These are phyloP conservation scores for Helobdella robusta DNA, from an alignment of 2,888 invertebrate species.

Conservation along the genomic window DNA sequence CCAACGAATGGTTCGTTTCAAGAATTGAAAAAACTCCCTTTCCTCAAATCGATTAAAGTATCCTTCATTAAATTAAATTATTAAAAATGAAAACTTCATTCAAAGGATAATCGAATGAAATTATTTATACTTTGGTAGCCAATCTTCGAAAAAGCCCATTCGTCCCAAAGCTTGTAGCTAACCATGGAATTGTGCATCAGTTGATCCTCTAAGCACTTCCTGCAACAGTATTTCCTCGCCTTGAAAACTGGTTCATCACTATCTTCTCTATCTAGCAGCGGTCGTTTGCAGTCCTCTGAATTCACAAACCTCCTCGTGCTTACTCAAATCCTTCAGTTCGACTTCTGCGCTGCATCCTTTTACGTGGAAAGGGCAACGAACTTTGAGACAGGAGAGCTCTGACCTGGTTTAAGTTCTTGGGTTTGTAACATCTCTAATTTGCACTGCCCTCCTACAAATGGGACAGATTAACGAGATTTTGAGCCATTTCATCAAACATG, in stretches of 20 bases:
- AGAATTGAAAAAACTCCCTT: too few relatives aligned
- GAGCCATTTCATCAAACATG: conserved; percentile 23
- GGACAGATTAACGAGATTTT: conserved; percentile 21
- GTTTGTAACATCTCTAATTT: conserved; percentile 4
- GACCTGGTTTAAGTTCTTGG: conserved; percentile 1
- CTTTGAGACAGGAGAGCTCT: conserved; percentile 11
- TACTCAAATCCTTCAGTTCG: not conserved
- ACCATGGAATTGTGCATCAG: conserved; percentile 22
- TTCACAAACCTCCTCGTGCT: conserved; percentile 15
- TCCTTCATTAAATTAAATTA: too few relatives aligned
- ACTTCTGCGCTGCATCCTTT: conserved; percentile 21
- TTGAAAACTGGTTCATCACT: not conserved
- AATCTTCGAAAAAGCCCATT: too few relatives aligned
- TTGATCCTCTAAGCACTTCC: conserved; percentile 20
- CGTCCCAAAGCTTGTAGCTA: too few relatives aligned
- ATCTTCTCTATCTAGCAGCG: conserved; percentile 5
- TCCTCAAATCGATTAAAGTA: too few relatives aligned
- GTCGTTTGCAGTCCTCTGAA: conserved; percentile 23
- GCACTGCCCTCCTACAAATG: conserved; percentile 9
- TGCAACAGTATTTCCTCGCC: conserved; percentile 21
- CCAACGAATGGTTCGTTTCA: too few relatives aligned
- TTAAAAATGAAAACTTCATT: too few relatives aligned
- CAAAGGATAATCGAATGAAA: too few relatives aligned
- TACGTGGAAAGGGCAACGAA: conserved; percentile 13
- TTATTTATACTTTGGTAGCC: too few relatives aligned